Base-by-base conservation (phyloP, 2,113 vertebrate species). In the Leptobrachium leishanense region DNA sequence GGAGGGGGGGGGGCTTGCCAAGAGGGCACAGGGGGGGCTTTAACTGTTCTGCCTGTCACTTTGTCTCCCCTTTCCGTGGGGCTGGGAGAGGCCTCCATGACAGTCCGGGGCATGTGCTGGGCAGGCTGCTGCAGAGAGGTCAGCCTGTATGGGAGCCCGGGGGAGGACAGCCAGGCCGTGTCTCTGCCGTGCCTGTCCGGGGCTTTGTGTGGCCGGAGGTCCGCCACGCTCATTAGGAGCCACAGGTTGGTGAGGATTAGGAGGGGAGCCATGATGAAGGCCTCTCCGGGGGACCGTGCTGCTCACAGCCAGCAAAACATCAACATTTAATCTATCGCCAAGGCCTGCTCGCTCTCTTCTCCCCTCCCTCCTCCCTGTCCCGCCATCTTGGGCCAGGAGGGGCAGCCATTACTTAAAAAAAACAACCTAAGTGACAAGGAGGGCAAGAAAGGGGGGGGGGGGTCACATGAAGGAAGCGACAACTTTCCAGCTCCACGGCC, bases 381-480 rank as follows among this genome's bases (percentile, higher is more conserved):
- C 92, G 93, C 94, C 94, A 96, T 97, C 92, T 96, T 95, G 94
- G 90, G 85, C 94, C 88, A 89, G 90, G 83, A 87, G 85, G 88
- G 93, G 88, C 94, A 95, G 92, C 91, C 92, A 94, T 96, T 95
- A 94, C 86, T 95, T 92, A 92, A 79, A 79, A 74, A 31, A 31
- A 31, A 31, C 20, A 31, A 31, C 20, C 89, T 92, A 91, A 90
- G 91, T 91, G 90, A 90, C 90, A 91, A 88, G 53, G 69, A 11
- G 43, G 76, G 62, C 62, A 62, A 62, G 62, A 42, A 54, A 44
- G 46, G 59, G 15, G 31, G 5, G 53, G 64, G 50, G 55, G 20
- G 1, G 20, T 31, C 20, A 31, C 20, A 31, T 31, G 20, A 31
- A 59, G 40, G 59, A 85, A 86, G 86, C 87, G 85, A 89, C 84